These are phyloP conservation scores for Nansenia antarctica DNA, from an alignment of 2,113 vertebrate species.

Conservation along the genomic window DNA sequence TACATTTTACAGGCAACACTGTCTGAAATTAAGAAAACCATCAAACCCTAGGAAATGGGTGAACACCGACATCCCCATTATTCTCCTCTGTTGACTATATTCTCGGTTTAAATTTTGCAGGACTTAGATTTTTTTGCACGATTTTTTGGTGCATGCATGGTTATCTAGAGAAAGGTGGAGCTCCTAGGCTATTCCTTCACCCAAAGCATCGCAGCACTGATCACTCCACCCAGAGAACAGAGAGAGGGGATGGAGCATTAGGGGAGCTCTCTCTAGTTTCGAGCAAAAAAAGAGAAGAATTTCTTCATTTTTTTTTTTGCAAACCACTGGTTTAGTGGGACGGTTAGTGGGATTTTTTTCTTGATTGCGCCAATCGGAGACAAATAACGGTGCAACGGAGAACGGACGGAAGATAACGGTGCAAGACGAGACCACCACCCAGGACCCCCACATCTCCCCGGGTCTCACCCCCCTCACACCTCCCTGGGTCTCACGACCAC, in stretches of 20 bases:
- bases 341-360: slow-evolving; percentile 18
- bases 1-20: slow-evolving; percentile 10
- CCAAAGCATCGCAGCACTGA: slow-evolving; percentile 20
- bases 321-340: neutral
- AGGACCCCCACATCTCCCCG: slow-evolving; percentile 41
- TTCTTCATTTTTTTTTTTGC: neutral
- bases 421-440: slow-evolving; percentile 45
- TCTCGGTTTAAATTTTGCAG: slow-evolving; percentile 51
- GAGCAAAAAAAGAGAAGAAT: no score
- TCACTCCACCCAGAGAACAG: slow-evolving; percentile 2
- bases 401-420: slow-evolving; percentile 32
- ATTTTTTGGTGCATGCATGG: slow-evolving; percentile 55
- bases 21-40: slow-evolving; percentile 16
- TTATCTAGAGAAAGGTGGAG: slow-evolving; percentile 54
- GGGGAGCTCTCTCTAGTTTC: neutral
- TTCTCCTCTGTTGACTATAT: slow-evolving; percentile 59
- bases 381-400: slow-evolving; percentile 11
- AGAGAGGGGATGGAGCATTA: neutral
- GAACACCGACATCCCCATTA: slow-evolving; percentile 47
- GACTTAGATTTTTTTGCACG: slow-evolving; percentile 46
- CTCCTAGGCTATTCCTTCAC: slow-evolving; percentile 13
- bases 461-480: slow-evolving; percentile 32
- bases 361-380: slow-evolving; percentile 20
- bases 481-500: slow-evolving; percentile 59
- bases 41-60: slow-evolving; percentile 47